A percentile compares a stretch with the other conserved stretches of the same genome.
Evolutionary conservation across 2,113 vertebrate species (phyloP).

Genomic region (Motacilla alba): DNA sequence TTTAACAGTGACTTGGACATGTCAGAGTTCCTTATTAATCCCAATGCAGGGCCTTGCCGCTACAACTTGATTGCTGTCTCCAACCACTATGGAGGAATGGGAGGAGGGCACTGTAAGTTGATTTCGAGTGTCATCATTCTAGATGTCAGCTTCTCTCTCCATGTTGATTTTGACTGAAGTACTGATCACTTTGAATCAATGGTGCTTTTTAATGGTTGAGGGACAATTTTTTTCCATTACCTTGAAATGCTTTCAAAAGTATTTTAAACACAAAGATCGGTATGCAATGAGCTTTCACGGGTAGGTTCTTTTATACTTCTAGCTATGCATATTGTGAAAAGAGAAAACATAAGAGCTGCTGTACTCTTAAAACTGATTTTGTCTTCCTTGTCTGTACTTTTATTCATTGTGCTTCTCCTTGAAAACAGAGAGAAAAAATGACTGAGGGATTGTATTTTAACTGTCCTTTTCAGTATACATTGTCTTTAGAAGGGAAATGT

Average conservation of each 20-base stretch:
- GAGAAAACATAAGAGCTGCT: neutral
- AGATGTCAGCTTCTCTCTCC: neutral
- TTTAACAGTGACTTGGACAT: constrained; percentile 93
- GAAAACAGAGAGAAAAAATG: neutral
- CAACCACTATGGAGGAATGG: constrained; percentile 99
- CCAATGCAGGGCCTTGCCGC: constrained; percentile 91
- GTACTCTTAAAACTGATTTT: neutral
- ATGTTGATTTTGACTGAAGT: neutral
- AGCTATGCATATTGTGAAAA: neutral
- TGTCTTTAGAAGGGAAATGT: neutral
- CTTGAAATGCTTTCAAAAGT: neutral
- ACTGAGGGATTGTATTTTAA: neutral
- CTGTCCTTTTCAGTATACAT: neutral
- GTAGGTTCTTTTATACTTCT: neutral
- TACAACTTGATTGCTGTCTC: constrained; percentile 98
- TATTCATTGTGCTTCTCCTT: neutral
- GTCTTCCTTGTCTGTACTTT: neutral
- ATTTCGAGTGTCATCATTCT: neutral
- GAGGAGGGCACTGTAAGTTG: constrained; percentile 97
- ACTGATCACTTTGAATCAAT: neutral
- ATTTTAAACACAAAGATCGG: neutral
- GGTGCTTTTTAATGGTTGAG: neutral
- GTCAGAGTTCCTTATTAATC: constrained; percentile 98
- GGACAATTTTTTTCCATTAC: neutral
- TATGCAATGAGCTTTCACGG: neutral